Evolutionary conservation across 1,140 invertebrate genomes (phyloP).

Genomic region (Coelopa frigida): DNA sequence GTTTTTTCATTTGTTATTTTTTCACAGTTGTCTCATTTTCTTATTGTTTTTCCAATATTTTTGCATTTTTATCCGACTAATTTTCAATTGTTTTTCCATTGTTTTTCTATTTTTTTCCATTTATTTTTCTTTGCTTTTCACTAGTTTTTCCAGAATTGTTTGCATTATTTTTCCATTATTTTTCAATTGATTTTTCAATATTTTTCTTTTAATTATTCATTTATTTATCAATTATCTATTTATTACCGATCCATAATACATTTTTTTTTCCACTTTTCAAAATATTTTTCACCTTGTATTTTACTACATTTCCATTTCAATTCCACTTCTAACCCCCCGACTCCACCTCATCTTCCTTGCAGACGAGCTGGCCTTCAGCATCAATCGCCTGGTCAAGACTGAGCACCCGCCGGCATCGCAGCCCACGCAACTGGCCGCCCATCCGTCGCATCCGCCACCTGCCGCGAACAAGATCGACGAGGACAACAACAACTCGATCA

Average conservation of each 20-base stretch:
- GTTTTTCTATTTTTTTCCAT: not conserved
- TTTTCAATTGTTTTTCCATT: not conserved
- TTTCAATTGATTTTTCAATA: too few species aligned
- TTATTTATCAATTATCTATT: too few species aligned
- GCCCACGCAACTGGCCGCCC: constrained; percentile 44
- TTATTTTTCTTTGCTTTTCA: too few species aligned
- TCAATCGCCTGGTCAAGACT: constrained; percentile 56
- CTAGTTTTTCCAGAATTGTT: too few species aligned
- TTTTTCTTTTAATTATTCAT: too few species aligned
- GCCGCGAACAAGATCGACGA: constrained; percentile 21
- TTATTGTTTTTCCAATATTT: too few species aligned
- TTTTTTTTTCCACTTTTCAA: too few species aligned
- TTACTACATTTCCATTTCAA: not conserved
- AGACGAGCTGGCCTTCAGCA: constrained; percentile 67
- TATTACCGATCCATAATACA: too few species aligned
- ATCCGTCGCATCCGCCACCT: constrained; percentile 22
- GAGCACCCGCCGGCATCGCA: constrained; percentile 53
- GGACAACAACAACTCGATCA: constrained; percentile 41
- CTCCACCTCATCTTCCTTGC: constrained; percentile 43
- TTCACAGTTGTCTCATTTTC: too few species aligned
- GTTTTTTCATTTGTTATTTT: too few species aligned
- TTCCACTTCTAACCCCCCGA: constrained; percentile 16
- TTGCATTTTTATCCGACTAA: not conserved
- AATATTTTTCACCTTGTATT: not conserved
- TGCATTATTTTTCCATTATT: too few species aligned